Evolutionary conservation across 2,113 vertebrate species (phyloP), one percentile per base, ranked within the genome.

Genomic region (Ophthalmolycus amberensis): DNA sequence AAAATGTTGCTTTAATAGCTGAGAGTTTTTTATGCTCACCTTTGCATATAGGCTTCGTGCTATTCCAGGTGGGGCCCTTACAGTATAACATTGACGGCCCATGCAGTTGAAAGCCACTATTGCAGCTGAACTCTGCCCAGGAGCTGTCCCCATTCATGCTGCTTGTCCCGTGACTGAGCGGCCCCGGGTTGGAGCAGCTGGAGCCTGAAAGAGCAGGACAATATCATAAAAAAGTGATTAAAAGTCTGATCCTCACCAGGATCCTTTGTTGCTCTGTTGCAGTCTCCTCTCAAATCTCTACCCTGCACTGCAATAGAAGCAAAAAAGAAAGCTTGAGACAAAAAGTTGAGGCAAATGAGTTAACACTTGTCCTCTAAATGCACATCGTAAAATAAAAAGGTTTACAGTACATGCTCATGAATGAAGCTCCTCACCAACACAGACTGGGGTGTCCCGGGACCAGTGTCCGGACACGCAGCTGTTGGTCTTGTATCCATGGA

Each of bases 381-480:
- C 12, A 54, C 42, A 20, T 14, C 42, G 9, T 15, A 12, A 58
- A 73, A 22, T 0, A 50, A 27, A 34, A 62, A 46, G 1, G 18
- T 50, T 50, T 44, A 27, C 10, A 37, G 29, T 12, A 14, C 16
- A 71, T 50, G 12, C 9, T 22, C 6, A 38, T 65, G 8, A 40
- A 48, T 46, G 14, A 52, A 76, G n/a, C 32, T 38, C 16, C 91
- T 89, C 66, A 95, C 94, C 92, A 6, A 94, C 88, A 83, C 94
- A 95, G 4, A 91, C 75, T 1, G 94, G 93, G 4, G 80, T 88
- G 4, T 91, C 86, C 56, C 93, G 90, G 46, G 88, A 90, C 95
- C 94, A 95, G 14, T 80, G 89, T 40, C 92, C 93, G 56, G 90
- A 92, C 56, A 95, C 79, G 69, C 94, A 95, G 85, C 93, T 94